Conservation (phyloP, 2,113 vertebrate species). For the Heterocephalus glaber region DNA sequence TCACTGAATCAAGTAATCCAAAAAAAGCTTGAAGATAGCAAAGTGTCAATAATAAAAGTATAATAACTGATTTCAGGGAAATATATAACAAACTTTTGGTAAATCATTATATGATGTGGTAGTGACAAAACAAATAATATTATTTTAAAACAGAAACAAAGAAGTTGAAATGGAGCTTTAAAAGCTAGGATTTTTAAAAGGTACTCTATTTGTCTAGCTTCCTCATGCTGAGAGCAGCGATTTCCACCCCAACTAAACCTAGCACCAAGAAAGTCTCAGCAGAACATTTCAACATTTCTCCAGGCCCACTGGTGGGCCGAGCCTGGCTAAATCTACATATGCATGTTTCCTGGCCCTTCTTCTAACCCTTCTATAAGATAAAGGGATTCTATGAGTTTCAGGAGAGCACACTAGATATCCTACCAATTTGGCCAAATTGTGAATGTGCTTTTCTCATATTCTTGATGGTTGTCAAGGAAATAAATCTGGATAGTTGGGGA, state of each 20-base stretch:
- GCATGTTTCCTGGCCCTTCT: not conserved
- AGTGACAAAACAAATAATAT: constrained; percentile 6
- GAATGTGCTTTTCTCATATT: not conserved
- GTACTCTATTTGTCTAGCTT: not conserved
- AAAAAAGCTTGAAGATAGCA: constrained; percentile 28
- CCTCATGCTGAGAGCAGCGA: not conserved
- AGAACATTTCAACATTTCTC: not conserved
- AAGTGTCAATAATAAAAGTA: not conserved
- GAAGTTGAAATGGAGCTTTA: not conserved
- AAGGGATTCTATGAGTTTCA: not conserved
- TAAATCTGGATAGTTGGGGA: not conserved
- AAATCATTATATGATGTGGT: not conserved
- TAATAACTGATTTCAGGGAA: constrained; percentile 49
- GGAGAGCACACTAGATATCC: not conserved
- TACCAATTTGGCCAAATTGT: not conserved
- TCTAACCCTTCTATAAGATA: not conserved
- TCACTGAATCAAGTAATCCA: not conserved
- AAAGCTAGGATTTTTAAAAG: not conserved
- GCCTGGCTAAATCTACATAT: not conserved
- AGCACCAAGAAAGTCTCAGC: not conserved
- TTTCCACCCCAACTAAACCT: not conserved
- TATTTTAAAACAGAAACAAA: not conserved
- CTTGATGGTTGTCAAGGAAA: not conserved
- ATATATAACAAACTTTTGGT: not conserved
- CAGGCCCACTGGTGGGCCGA: not conserved